A percentile compares a stretch with the other conserved stretches of the same genome.
Evolutionary conservation across 2,888 invertebrate species (phyloP).

Genomic region (Troides helena): DNA sequence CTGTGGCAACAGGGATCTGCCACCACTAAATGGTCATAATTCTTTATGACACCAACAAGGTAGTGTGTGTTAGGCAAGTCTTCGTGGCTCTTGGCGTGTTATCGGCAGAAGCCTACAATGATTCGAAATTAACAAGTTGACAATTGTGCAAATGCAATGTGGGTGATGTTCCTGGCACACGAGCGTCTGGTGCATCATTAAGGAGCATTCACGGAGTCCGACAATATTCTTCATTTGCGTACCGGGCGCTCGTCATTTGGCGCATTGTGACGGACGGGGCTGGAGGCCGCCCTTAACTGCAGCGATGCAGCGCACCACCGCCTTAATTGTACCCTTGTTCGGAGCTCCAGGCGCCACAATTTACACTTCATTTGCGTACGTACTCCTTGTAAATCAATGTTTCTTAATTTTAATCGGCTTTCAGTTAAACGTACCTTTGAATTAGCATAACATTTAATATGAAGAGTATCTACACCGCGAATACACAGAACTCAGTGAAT

Average conservation of each 20-base stretch:
- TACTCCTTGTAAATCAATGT: constrained; percentile 10
- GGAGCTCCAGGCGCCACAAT: constrained; percentile 30
- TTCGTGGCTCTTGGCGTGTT: constrained; percentile 15
- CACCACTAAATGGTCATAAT: constrained; percentile 16
- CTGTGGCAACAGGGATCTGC: not conserved
- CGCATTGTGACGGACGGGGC: constrained; percentile 64
- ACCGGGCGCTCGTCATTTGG: constrained; percentile 72
- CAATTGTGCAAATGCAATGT: constrained; percentile 69
- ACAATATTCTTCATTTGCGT: constrained; percentile 81
- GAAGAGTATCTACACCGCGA: not conserved
- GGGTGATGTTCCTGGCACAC: constrained; percentile 58
- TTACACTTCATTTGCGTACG: constrained; percentile 30
- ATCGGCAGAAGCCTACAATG: constrained; percentile 50
- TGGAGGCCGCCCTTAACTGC: constrained; percentile 58
- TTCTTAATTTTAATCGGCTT: constrained; percentile 13
- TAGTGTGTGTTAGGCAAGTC: not conserved
- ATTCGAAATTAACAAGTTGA: constrained; percentile 65
- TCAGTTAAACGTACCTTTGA: not conserved
- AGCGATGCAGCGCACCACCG: constrained; percentile 61
- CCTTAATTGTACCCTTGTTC: constrained; percentile 78
- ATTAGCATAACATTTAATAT: not conserved
- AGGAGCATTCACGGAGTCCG: constrained; percentile 75
- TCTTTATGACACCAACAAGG: constrained; percentile 16
- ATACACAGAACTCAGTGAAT: not conserved
- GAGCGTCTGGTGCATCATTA: constrained; percentile 66